Percentiles rank a stretch among this genome's conserved stretches.
These are phyloP conservation scores for Cancer borealis DNA, from an alignment of 2,888 invertebrate genomes.

Conservation along the genomic window DNA sequence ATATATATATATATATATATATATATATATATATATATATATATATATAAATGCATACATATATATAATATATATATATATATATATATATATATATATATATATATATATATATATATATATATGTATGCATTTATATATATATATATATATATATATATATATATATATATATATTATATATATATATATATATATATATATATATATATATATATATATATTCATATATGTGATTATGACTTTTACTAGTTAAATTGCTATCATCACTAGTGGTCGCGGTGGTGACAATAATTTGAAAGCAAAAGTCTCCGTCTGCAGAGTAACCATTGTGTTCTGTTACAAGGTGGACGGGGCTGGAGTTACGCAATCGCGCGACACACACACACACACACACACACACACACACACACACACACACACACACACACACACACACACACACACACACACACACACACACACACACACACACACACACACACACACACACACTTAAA, in stretches of 20 bases:
- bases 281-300: neutral
- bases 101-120: neutral
- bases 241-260: neutral
- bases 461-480: neutral
- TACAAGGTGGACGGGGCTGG: conserved; percentile 2
- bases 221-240: neutral
- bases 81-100: neutral
- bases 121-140: no score
- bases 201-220: neutral
- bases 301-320: neutral
- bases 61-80: no score
- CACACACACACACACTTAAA: neutral
- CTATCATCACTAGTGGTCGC: neutral
- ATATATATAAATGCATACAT: no score
- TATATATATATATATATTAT: no score
- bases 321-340: neutral
- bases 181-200: no score
- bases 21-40: neutral
- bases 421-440: no score
- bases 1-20: no score
- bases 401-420: conserved; percentile 1
- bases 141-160: neutral
- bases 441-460: no score
- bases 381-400: conserved; percentile 33
- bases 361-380: neutral